Base-by-base conservation (phyloP, 1,140 invertebrate species). In the Chionoecetes opilio region DNA sequence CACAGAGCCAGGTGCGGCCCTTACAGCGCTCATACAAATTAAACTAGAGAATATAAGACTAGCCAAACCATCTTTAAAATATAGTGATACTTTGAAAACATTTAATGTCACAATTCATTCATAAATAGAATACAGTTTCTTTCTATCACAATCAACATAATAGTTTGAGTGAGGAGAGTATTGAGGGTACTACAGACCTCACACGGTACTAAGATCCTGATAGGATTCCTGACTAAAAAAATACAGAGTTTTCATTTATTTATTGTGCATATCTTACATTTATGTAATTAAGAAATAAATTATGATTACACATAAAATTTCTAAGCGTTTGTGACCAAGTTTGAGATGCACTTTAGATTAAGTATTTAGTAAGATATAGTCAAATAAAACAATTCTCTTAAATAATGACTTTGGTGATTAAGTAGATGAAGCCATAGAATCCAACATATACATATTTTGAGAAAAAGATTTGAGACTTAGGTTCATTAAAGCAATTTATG, bases 381-480 rank as follows among this genome's bases (percentile, higher is more conserved):
- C 86, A 94, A 85, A 95, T 95, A 92, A n/a, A 93, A 93, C 85
- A 94, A 82, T 91, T 86, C 93, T 93, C 75, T 93, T 91, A 95
- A 91, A 94, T 95, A 95, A 90, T 90, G 91, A 95, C 94, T 95
- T 95, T 95, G 94, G 94, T 95, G 89, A 93, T 93, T 95, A 95
- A 93, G 92, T 95, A 91, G 92, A 93, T 91, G 91, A 95, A 86
- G 92, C 92, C 92, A 93, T 91, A 95, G 85, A 92, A 84, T 82
- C 89, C 82, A 91, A 95, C 89, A 95, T 95, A 95, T 92, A 95
- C 89, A 95, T 87, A 95, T 90, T 90, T 95, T 93, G 84, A 90
- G 92, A 90, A 95, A n/a, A 82, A 93, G 82, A 90, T 90, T 95
- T 95, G 94, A 95, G 94, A 95, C 94, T 95, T 82, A 92, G 92